Evolutionary conservation across 2,888 invertebrate genomes (phyloP).

Genomic region (Tipula vernalis): DNA sequence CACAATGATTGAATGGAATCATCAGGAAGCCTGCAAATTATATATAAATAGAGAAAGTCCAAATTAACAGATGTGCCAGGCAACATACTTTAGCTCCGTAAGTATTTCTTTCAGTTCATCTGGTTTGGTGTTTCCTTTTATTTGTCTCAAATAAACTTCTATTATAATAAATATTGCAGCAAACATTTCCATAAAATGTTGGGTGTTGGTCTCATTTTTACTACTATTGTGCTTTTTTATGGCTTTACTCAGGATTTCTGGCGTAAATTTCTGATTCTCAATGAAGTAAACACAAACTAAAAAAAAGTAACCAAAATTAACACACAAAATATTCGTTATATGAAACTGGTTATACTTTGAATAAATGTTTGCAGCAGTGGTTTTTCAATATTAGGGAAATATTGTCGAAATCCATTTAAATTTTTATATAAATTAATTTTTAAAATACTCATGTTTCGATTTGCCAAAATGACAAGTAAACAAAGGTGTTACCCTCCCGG

Average conservation of each 20-base stretch:
- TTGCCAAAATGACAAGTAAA: background rate
- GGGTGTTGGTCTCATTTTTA: constrained; percentile 31
- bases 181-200: constrained; percentile 39
- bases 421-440: background rate
- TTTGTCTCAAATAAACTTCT: constrained; percentile 36
- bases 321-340: background rate
- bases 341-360: constrained; percentile 20
- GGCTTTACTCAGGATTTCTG: constrained; percentile 33
- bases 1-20: constrained; percentile 40
- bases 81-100: constrained; percentile 34
- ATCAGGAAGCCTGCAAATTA: constrained; percentile 30
- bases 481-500: too few species aligned
- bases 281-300: constrained; percentile 34
- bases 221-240: constrained; percentile 32
- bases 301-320: background rate
- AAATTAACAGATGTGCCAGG: too few species aligned
- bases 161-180: constrained; percentile 38
- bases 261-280: constrained; percentile 32
- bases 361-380: constrained; percentile 33
- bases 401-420: constrained; percentile 17
- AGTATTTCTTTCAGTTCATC: constrained; percentile 37
- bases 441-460: background rate
- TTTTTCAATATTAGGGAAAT: constrained; percentile 30
- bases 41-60: background rate
- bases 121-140: constrained; percentile 35